These are phyloP conservation scores for Clupea harengus DNA, from an alignment of 2,113 vertebrate genomes.

Conservation along the genomic window DNA sequence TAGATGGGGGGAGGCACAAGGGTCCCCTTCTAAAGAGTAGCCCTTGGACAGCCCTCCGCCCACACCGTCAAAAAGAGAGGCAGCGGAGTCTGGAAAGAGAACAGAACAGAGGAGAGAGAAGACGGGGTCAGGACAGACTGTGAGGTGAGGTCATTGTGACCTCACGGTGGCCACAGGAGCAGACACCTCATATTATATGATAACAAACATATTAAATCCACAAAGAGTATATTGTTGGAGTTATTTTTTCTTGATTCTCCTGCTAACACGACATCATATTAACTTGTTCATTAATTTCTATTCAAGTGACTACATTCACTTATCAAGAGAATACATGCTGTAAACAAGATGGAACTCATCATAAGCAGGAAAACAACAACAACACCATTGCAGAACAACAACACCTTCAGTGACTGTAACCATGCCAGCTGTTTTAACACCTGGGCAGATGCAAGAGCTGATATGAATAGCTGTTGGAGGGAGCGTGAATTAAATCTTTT, in stretches of 20 bases:
- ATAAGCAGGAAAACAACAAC: neutral
- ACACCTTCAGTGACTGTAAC: neutral
- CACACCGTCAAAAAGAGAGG: neutral
- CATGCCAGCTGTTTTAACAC: slow-evolving; percentile 1
- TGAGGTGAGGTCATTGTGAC: neutral
- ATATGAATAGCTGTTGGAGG: neutral
- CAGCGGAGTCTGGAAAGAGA: neutral
- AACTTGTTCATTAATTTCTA: neutral
- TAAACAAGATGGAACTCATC: neutral
- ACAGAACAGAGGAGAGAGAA: neutral
- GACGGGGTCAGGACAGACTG: neutral
- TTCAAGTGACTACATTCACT: neutral
- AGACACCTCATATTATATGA: neutral
- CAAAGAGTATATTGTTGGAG: no score
- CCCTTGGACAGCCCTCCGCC: neutral
- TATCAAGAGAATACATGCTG: neutral
- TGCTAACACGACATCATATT: neutral
- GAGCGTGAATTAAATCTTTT: neutral
- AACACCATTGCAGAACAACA: neutral
- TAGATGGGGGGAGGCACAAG: neutral
- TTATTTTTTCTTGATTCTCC: neutral
- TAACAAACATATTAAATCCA: neutral
- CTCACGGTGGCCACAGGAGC: neutral
- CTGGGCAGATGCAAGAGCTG: neutral
- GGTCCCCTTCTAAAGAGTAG: neutral